Conservation (phyloP, 2,113 vertebrate genomes). For the Toxotes jaculatrix region DNA sequence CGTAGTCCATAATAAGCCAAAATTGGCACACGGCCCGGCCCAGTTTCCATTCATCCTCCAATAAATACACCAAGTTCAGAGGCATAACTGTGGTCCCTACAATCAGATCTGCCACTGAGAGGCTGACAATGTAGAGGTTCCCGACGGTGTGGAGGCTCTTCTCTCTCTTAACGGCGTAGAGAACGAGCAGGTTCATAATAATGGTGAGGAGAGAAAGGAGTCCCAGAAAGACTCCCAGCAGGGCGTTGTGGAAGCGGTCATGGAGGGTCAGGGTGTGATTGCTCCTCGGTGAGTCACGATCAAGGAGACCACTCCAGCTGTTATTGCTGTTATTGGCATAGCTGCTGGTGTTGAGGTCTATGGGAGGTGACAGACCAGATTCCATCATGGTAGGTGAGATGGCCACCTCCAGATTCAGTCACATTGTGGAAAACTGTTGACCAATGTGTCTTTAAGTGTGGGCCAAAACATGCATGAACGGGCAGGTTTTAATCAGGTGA, state of each 20-base stretch:
- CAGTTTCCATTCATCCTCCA: slow-evolving; percentile 86
- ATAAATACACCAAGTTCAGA: slow-evolving; percentile 90
- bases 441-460: background rate
- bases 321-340: slow-evolving; percentile 51
- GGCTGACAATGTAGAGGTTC: slow-evolving; percentile 95
- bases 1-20: slow-evolving; percentile 98
- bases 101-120: slow-evolving; percentile 92
- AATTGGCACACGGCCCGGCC: slow-evolving; percentile 90
- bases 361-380: slow-evolving; percentile 49
- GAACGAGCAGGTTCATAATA: slow-evolving; percentile 93
- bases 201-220: slow-evolving; percentile 89
- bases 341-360: slow-evolving; percentile 45
- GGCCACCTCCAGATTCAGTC: slow-evolving; percentile 41
- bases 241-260: slow-evolving; percentile 66
- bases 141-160: slow-evolving; percentile 94
- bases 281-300: slow-evolving; percentile 16
- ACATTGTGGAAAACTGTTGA: slow-evolving; percentile 65
- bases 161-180: slow-evolving; percentile 90
- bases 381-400: slow-evolving; percentile 68
- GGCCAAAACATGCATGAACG: background rate
- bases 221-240: slow-evolving; percentile 88
- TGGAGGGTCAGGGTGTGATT: slow-evolving; percentile 68
- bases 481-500: background rate
- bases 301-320: slow-evolving; percentile 40
- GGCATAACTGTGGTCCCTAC: slow-evolving; percentile 95